Percentiles rank a stretch among this genome's conserved stretches.
Evolutionary conservation across 2,888 invertebrate species (phyloP).

Genomic region (Drosophila prostipennis): DNA sequence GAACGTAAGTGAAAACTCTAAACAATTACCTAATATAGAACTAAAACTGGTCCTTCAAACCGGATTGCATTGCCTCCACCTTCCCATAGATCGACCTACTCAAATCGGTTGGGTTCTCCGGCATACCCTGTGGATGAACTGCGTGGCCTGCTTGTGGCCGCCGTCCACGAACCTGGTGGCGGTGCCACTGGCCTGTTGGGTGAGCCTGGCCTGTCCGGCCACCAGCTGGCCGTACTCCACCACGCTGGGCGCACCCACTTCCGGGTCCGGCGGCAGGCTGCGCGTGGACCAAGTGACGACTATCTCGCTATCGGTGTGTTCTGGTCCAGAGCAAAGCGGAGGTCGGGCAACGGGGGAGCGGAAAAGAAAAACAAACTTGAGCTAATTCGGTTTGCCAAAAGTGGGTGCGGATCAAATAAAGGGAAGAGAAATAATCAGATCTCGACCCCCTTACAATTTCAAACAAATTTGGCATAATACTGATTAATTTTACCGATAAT

Average conservation of each 20-base stretch:
- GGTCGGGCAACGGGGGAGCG: constrained; percentile 9
- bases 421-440: constrained; percentile 32
- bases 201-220: constrained; percentile 69
- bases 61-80: background rate
- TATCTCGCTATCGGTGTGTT: constrained; percentile 87
- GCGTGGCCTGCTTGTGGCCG: constrained; percentile 87
- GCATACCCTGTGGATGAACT: constrained; percentile 92
- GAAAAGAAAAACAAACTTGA: constrained; percentile 42
- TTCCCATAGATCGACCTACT: background rate
- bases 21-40: background rate
- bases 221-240: constrained; percentile 91
- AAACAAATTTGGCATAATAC: constrained; percentile 18
- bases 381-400: constrained; percentile 25
- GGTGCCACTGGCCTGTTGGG: constrained; percentile 85
- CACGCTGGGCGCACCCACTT: constrained; percentile 82
- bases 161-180: constrained; percentile 90
- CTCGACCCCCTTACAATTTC: background rate
- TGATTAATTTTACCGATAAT: background rate
- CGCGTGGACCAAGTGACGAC: constrained; percentile 94
- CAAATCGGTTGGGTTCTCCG: background rate
- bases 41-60: background rate
- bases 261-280: constrained; percentile 86
- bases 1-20: too few relatives aligned
- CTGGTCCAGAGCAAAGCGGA: constrained; percentile 80
- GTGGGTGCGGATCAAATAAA: constrained; percentile 49